Base-by-base conservation (phyloP, 2,113 vertebrate genomes). In the Carollia perspicillata region DNA sequence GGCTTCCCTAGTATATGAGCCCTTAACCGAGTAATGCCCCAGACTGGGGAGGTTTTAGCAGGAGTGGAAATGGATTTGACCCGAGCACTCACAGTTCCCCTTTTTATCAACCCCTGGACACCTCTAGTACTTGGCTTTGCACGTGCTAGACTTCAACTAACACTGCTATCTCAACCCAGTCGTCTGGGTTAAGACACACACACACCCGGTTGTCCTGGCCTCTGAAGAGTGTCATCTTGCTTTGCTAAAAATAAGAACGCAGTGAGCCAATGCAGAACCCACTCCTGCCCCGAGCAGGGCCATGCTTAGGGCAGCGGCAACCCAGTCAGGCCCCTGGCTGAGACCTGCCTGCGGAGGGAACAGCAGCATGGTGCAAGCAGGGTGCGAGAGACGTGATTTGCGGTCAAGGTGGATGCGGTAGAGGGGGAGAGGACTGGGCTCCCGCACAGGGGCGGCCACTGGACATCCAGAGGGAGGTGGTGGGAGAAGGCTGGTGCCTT, bases 201-300 rank as follows among this genome's bases (percentile, higher is more conserved):
- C 6, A 23, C 0, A 7, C 40, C 22, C 77, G 33, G n/a, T 81
- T 72, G 66, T 74, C 71, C 72, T 74, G 84, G 55, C 88, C 78
- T 85, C 77, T 2, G 8, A 87, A 69, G 84, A 78, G 22, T 60
- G 71, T 63, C 79, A 51, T 80, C 30, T 58, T 68, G 40, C 58
- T 88, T 95, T 63, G 47, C 94, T 89, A 86, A 94, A 90, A 69
- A 95, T 94, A 89, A 96, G 90, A 88, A 30, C 33, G 16, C 23
- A 47, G 53, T 60, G 79, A 69, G 49, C 58, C 66, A 81, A 28
- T 79, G 63, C 79, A 58, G 58, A 71, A 35, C 22, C 51, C 55
- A 42, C 55, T 89, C 75, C 68, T 63, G 0, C 55, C 51, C 3
- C 2, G 37, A 75, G 23, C 63, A 74, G 89, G 51, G 66, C 1